Evolutionary conservation across 2,113 vertebrate species (phyloP).

Genomic region (Phyllostomus discolor): DNA sequence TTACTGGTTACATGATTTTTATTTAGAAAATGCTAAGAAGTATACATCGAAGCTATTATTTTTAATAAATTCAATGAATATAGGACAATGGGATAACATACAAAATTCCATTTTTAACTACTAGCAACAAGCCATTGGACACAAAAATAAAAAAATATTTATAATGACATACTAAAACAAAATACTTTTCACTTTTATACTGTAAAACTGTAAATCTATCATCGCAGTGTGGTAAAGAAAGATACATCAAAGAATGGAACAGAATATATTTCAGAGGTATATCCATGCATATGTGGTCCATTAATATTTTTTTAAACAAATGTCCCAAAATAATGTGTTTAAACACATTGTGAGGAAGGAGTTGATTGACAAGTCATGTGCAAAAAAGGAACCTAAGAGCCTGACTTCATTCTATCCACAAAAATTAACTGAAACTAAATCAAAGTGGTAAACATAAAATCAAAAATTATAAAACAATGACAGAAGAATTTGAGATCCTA

Average conservation of each 20-base stretch:
- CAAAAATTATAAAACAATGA: not conserved
- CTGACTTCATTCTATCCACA: not conserved
- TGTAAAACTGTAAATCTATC: not conserved
- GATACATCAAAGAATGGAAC: not conserved
- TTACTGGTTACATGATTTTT: not conserved
- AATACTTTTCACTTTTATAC: not conserved
- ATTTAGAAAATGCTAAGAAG: not conserved
- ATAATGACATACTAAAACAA: not conserved
- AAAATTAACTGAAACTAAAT: not conserved
- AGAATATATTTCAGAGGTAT: not conserved
- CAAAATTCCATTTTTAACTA: not conserved
- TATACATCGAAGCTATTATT: not conserved
- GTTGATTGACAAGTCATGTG: not conserved
- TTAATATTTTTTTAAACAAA: not conserved
- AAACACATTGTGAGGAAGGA: not conserved
- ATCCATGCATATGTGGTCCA: not conserved
- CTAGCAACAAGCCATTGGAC: not conserved
- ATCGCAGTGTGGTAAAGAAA: not conserved
- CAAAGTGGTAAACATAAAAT: not conserved
- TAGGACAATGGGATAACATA: not conserved
- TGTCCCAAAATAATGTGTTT: not conserved
- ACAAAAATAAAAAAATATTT: not conserved
- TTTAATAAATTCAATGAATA: not conserved
- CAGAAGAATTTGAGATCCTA: not conserved
- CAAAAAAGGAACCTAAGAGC: not conserved